Conservation (phyloP, 2,113 vertebrate genomes). For the Lepisosteus osseus region DNA sequence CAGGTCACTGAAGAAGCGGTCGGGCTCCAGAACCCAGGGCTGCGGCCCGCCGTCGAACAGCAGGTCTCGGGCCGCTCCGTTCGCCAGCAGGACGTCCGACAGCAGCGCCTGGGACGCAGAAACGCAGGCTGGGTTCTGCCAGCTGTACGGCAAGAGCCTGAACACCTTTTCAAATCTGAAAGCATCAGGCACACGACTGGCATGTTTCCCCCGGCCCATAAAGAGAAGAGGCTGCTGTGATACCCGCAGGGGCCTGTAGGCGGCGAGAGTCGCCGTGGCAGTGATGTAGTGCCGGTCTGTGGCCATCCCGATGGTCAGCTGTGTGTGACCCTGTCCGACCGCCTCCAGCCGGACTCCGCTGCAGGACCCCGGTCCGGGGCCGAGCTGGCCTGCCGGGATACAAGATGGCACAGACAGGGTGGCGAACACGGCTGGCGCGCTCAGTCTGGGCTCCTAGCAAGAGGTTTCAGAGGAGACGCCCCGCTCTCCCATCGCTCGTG, state of each 20-base stretch:
- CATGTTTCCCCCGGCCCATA: too few relatives aligned
- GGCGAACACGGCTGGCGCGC: too few relatives aligned
- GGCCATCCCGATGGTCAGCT: slow-evolving; percentile 50
- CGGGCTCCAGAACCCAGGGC: slow-evolving; percentile 54
- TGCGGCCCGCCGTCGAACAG: slow-evolving; percentile 53
- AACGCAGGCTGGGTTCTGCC: not conserved
- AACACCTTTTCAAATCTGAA: too few relatives aligned
- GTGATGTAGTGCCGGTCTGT: slow-evolving; percentile 46
- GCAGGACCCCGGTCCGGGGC: slow-evolving; percentile 33
- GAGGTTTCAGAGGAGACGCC: too few relatives aligned
- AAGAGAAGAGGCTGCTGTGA: not conserved
- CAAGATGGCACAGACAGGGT: too few relatives aligned
- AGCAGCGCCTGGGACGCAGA: slow-evolving; percentile 18
- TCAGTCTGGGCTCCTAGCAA: too few relatives aligned
- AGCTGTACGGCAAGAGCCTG: too few relatives aligned
- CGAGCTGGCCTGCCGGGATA: too few relatives aligned
- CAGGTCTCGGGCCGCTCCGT: slow-evolving; percentile 44
- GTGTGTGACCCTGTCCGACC: slow-evolving; percentile 35
- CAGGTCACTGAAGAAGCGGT: slow-evolving; percentile 54
- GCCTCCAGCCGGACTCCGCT: slow-evolving; percentile 46
- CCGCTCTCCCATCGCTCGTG: too few relatives aligned
- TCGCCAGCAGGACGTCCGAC: slow-evolving; percentile 47
- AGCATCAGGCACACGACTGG: too few relatives aligned
- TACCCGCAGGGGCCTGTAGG: slow-evolving; percentile 64
- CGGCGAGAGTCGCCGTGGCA: slow-evolving; percentile 59